Evolutionary conservation across 2,113 vertebrate genomes (phyloP).

Genomic region (Indicator indicator): DNA sequence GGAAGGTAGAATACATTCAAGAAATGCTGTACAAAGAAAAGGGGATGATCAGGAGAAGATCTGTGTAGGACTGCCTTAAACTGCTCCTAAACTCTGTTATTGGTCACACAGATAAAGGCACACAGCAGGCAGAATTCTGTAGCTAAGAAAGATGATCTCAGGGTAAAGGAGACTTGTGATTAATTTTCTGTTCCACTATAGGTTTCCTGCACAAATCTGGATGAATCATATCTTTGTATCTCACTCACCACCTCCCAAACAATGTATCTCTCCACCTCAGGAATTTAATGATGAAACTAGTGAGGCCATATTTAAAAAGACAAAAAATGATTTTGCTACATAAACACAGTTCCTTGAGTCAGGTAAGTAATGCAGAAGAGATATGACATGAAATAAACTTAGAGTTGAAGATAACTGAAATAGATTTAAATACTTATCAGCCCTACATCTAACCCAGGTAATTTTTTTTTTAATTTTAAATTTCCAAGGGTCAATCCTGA

Average conservation of each 20-base stretch:
- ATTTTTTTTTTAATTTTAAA: background rate
- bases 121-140: background rate
- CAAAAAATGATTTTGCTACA: background rate
- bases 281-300: background rate
- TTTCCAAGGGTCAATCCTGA: background rate
- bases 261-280: background rate
- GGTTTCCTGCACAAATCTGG: background rate
- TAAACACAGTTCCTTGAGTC: background rate
- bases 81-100: background rate
- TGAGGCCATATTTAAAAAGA: background rate
- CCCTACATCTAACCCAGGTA: background rate
- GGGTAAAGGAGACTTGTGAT: background rate
- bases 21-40: background rate
- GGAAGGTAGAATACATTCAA: background rate
- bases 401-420: background rate
- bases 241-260: background rate
- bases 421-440: background rate
- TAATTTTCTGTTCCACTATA: background rate
- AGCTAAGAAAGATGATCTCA: background rate
- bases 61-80: background rate
- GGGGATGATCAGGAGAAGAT: background rate
- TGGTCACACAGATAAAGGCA: background rate
- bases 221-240: background rate
- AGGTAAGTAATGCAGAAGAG: background rate
- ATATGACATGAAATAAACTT: background rate